A percentile compares a stretch with the other conserved stretches of the same genome.
Evolutionary conservation across 1,140 invertebrate genomes (phyloP).

Genomic region (Coboldia fuscipes): DNA sequence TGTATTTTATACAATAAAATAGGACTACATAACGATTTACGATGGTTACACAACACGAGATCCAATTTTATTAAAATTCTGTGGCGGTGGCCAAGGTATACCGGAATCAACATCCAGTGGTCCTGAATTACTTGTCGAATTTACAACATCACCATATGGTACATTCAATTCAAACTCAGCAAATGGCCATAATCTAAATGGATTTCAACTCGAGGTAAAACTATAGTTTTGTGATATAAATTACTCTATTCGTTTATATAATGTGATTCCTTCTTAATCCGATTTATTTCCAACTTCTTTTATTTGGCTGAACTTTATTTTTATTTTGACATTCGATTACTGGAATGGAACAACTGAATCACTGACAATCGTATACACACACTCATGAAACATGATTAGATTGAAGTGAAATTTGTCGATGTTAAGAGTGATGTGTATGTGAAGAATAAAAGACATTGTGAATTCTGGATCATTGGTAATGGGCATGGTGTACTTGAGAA

Average conservation of each 20-base stretch:
- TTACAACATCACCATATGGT: conserved; percentile 74
- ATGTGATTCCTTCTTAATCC: too few relatives aligned
- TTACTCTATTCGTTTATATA: too few relatives aligned
- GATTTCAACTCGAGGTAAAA: conserved; percentile 66
- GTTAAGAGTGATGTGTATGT: conserved; percentile 55
- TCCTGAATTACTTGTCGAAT: conserved; percentile 67
- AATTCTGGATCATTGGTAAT: conserved; percentile 64
- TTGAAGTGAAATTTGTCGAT: conserved; percentile 62
- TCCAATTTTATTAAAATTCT: conserved; percentile 72
- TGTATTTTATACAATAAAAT: conserved; percentile 12
- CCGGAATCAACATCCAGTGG: conserved; percentile 65
- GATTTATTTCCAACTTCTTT: too few relatives aligned
- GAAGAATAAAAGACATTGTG: conserved; percentile 59
- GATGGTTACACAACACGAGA: conserved; percentile 76
- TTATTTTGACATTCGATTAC: background rate
- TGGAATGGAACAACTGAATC: background rate
- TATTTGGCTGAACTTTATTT: too few relatives aligned
- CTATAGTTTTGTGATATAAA: background rate
- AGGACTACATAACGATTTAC: conserved; percentile 76
- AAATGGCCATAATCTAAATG: conserved; percentile 53
- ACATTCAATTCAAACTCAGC: conserved; percentile 54
- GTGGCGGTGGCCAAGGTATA: conserved; percentile 62
- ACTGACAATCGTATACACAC: background rate
- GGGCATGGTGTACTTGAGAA: conserved; percentile 54
- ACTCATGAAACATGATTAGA: conserved; percentile 8